Base-by-base conservation (phyloP, 2,797 vertebrate genomes). In the Clamator glandarius region DNA sequence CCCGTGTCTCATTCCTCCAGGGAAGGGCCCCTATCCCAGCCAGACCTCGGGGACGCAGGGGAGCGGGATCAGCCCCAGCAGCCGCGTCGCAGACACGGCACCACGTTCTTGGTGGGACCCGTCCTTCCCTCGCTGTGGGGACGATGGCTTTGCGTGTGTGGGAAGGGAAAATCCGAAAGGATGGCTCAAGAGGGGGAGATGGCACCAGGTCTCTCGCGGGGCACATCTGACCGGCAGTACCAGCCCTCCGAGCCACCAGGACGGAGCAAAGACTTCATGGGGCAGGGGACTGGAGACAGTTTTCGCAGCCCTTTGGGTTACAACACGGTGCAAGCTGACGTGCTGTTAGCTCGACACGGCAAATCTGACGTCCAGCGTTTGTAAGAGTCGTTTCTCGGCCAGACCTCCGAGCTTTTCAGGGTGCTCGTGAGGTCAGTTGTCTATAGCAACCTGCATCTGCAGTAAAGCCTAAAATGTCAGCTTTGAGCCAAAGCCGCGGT, bases 321-420 rank as follows among this genome's bases (percentile, higher is more conserved):
- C 0, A 0, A 11, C 0, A 2, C 21, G 55, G 46, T 74, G 70
- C 50, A 46, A 54, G 33, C 25, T 15, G 4, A 20, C 48, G 28
- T 64, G 44, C 59, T 15, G 1, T 58, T 59, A n/a, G 36, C 72
- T 62, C 6, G 4, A 23, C 51, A 5, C 73, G 77, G 55, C 41
- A 12, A 74, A 35, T 41, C 68, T 11, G 20, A 25, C 46, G 2
- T 7, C 39, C 48, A 39, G 57, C 1, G 2, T n/a, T 73, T 74
- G 63, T 8, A 59, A 57, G 81, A 11, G 1, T 36, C 5, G 4
- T 61, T 84, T 79, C 58, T 62, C 36, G 52, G 90, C 82, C 82
- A 87, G 62, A 87, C 74, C 51, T 81, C 59, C 84, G 67, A 82
- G 88, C 79, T 88, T 95, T 41, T 36, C 50, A 35, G 73, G 70